phyloP scores from a whole-genome alignment of 2,113 vertebrate species.

The Haliaeetus leucogaster region DNA sequence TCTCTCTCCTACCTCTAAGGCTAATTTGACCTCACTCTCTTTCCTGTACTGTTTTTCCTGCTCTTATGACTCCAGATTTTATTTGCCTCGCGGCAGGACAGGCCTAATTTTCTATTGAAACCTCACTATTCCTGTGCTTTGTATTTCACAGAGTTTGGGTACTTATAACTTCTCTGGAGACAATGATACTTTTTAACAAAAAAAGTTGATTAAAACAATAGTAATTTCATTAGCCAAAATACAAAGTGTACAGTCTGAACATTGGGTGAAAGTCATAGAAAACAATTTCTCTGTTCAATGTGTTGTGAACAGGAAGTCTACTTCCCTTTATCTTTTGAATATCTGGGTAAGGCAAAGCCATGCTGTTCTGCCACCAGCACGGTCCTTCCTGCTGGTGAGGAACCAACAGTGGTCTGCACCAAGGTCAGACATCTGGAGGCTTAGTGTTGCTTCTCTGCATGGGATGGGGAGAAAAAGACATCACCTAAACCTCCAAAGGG shows the following conservation, averaged over 20 bases:
- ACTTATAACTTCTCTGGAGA: background rate
- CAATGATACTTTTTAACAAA: background rate
- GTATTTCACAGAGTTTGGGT: background rate
- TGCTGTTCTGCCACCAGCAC: background rate
- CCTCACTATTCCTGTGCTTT: background rate
- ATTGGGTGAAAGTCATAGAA: background rate
- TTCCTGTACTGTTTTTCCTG: background rate
- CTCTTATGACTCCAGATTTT: background rate
- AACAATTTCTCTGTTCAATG: background rate
- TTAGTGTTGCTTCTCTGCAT: no score
- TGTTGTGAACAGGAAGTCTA: background rate
- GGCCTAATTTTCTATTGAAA: background rate
- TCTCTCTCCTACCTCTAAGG: background rate
- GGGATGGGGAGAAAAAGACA: no score
- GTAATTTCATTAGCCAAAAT: background rate
- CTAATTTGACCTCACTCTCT: background rate
- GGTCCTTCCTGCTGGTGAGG: no score
- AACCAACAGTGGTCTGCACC: no score
- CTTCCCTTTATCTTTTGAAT: no score
- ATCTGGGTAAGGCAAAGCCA: no score
- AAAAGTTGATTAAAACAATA: background rate
- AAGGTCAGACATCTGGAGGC: no score
- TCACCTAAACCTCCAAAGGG: no score
- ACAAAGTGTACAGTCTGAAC: background rate
- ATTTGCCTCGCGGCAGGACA: background rate